Evolutionary conservation across 2,888 invertebrate species (phyloP).

Genomic region (Agonopterix alstromeriana): DNA sequence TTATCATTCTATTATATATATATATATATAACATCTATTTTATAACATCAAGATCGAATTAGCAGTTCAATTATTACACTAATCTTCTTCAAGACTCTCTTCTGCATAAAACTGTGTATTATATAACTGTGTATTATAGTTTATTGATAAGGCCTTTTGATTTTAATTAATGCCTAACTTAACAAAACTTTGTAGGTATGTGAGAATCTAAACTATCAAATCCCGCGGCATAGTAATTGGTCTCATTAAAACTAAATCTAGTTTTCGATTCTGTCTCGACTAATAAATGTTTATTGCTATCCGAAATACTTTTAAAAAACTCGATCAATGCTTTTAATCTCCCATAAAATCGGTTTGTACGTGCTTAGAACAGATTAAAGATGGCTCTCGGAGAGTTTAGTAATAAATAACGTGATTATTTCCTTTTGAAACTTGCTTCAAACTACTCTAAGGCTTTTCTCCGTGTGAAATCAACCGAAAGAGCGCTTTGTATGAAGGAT

Average conservation of each 20-base stretch:
- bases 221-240: conserved; percentile 32
- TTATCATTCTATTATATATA: no score
- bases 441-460: conserved; percentile 44
- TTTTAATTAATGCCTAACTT: no score
- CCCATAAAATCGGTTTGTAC: conserved; percentile 61
- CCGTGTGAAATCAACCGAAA: conserved; percentile 48
- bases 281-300: conserved; percentile 48
- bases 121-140: no score
- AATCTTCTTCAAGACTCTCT: no score
- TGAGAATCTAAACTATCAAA: not conserved
- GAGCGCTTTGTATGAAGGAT: conserved; percentile 51
- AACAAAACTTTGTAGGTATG: no score
- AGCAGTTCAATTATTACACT: no score
- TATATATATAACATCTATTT: no score
- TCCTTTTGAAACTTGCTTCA: conserved; percentile 59
- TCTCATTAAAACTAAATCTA: conserved; percentile 37
- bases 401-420: conserved; percentile 74
- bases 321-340: conserved; percentile 64
- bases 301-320: conserved; percentile 46
- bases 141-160: no score
- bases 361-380: conserved; percentile 67
- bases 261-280: conserved; percentile 26
- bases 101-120: no score
- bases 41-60: no score
- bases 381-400: conserved; percentile 47